Evolutionary conservation across 1,140 invertebrate genomes (phyloP).

Genomic region (Pseudobourletiella spinata): DNA sequence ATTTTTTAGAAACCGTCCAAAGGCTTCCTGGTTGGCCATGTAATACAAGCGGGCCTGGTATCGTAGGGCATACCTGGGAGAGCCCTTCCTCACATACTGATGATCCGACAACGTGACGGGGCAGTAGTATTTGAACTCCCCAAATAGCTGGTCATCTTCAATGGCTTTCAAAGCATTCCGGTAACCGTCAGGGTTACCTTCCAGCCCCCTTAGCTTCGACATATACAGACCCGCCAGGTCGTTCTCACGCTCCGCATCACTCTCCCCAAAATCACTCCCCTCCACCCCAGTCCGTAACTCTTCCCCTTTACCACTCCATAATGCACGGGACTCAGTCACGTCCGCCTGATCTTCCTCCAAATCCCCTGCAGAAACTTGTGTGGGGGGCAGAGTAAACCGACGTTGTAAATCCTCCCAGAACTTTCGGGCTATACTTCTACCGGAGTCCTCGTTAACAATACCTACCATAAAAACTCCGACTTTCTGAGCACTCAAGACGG

Average conservation of each 20-base stretch:
- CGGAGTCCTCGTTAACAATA: constrained; percentile 12
- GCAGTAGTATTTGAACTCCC: constrained; percentile 22
- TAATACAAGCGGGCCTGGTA: constrained; percentile 25
- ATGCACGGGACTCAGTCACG: constrained; percentile 3
- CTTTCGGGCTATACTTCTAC: constrained; percentile 7
- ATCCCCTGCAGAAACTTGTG: constrained; percentile 4
- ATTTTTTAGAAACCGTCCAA: constrained; percentile 10
- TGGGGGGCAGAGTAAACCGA: constrained; percentile 11
- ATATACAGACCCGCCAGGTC: not conserved
- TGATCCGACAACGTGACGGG: constrained; percentile 22
- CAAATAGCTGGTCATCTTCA: constrained; percentile 19
- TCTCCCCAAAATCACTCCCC: not conserved
- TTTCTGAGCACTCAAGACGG: constrained; percentile 18
- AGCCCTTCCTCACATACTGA: constrained; percentile 14
- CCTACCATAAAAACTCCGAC: constrained; percentile 20
- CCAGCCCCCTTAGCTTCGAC: not conserved
- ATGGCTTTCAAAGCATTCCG: not conserved
- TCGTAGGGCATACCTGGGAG: constrained; percentile 6
- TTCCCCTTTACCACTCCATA: constrained; percentile 10
- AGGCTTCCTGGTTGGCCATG: not conserved
- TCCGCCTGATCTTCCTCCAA: constrained; percentile 22
- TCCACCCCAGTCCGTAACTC: not conserved
- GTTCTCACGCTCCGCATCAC: constrained; percentile 11
- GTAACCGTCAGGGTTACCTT: constrained; percentile 17
- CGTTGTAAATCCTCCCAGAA: constrained; percentile 20